Base-by-base conservation (phyloP, 2,113 vertebrate genomes). In the Osmerus eperlanus region DNA sequence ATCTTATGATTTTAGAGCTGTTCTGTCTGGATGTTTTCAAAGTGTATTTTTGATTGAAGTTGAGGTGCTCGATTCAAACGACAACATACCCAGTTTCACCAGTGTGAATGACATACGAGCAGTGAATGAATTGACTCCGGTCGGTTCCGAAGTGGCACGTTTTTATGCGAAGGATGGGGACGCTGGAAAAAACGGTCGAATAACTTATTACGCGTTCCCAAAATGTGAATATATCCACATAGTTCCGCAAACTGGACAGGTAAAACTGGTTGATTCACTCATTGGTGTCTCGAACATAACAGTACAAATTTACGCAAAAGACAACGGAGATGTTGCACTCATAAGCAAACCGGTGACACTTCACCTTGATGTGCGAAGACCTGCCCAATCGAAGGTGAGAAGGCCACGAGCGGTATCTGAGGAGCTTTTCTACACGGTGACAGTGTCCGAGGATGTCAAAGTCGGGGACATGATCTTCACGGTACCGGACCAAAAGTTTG, bases 401-500 rank as follows among this genome's bases (percentile, higher is more conserved):
- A 81, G 68, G 66, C 72, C 84, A n/a, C 85, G 92, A 51, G 84
- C 84, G 1, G 82, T 89, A 23, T 70, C 84, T 15, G 84, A 88
- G 47, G 90, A 92, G 55, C 70, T 84, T 23, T 81, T 72, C 64
- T 92, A 93, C 87, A 91, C 88, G 0, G 93, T 95, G n/a, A 85
- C 84, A 1, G 88, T 94, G 4, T 85, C 94, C 2, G 87, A 83
- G 19, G 88, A 90, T 41, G 87, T 84, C 5, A 70, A 86, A 16
- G 84, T 89, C 54, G 94, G 95, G 0, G 94, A 94, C 70, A 78
- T 92, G 70, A 86, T 95, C 16, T 95, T 94, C 88, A 95, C 92
- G 12, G 86, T 96, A 8, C 94, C 94, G 23, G 92, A 91, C 67
- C 85, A 84, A 70, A 88, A 77, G 71, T 94, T 93, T 61, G 70